These are phyloP conservation scores for Gambusia holbrooki DNA, from an alignment of 2,113 vertebrate genomes.

Conservation along the genomic window DNA sequence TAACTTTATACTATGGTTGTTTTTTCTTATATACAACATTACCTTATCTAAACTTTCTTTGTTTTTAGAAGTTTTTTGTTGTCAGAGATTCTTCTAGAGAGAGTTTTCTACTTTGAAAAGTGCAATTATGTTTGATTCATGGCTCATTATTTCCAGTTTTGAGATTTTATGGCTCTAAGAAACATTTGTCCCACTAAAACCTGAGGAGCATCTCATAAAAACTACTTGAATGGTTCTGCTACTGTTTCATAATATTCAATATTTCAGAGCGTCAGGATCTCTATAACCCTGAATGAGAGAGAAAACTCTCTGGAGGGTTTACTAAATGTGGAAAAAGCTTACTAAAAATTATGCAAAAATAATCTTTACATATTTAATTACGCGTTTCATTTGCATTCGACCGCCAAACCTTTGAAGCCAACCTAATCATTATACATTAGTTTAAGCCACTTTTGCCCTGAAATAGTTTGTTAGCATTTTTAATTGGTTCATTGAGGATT, in stretches of 20 bases:
- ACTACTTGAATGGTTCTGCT: neutral
- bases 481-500: constrained; percentile 40
- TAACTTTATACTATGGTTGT: no score
- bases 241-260: neutral
- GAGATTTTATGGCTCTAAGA: no score
- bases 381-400: neutral
- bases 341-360: neutral
- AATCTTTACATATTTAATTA: constrained; percentile 11
- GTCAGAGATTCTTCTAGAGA: neutral
- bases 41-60: no score
- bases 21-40: no score
- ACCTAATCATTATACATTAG: constrained; percentile 35
- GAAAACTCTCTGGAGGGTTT: neutral
- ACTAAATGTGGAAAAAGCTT: neutral
- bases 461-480: constrained; percentile 25
- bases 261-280: neutral
- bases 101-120: no score
- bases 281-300: neutral
- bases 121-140: no score
- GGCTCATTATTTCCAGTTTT: no score
- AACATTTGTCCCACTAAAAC: no score
- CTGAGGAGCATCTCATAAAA: no score
- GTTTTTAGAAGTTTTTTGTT: no score
- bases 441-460: constrained; percentile 41
- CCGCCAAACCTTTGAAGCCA: constrained; percentile 28